Conservation (phyloP, 2,113 vertebrate genomes). For the Nyctereutes procyonoides region DNA sequence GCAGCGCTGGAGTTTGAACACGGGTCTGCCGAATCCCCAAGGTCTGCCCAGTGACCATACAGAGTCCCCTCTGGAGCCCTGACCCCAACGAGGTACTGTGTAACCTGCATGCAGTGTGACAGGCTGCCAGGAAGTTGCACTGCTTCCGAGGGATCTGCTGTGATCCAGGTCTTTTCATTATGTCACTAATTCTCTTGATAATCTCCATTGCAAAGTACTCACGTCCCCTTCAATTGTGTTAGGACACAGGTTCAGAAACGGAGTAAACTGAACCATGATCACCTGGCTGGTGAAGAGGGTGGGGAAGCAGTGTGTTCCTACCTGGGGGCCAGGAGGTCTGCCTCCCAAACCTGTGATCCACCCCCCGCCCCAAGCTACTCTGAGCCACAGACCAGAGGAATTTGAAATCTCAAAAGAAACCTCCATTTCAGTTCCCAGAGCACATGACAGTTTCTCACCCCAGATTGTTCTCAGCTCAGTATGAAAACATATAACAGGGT, state of each 20-base stretch:
- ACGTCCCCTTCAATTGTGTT: neutral
- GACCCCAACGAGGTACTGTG: neutral
- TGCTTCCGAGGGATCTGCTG: neutral
- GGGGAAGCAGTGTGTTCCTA: neutral
- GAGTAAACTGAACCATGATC: neutral
- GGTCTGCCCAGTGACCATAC: neutral
- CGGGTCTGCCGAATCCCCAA: neutral
- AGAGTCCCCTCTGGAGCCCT: neutral
- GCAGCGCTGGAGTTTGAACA: neutral
- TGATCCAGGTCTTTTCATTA: neutral
- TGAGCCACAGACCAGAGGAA: neutral
- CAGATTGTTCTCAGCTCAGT: slow-evolving; percentile 81
- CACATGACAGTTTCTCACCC: slow-evolving; percentile 75
- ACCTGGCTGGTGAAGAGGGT: neutral
- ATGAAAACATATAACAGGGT: slow-evolving; percentile 80
- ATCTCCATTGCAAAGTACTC: neutral
- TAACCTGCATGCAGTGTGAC: neutral
- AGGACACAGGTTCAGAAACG: neutral
- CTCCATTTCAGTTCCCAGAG: slow-evolving; percentile 64
- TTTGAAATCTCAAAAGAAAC: slow-evolving; percentile 54
- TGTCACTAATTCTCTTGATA: neutral
- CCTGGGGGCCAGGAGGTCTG: neutral
- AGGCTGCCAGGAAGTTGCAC: neutral
- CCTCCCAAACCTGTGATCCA: neutral
- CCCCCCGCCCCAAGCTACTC: neutral